Evolutionary conservation across 2,797 vertebrate genomes (phyloP).

Genomic region (Acanthis flammea): DNA sequence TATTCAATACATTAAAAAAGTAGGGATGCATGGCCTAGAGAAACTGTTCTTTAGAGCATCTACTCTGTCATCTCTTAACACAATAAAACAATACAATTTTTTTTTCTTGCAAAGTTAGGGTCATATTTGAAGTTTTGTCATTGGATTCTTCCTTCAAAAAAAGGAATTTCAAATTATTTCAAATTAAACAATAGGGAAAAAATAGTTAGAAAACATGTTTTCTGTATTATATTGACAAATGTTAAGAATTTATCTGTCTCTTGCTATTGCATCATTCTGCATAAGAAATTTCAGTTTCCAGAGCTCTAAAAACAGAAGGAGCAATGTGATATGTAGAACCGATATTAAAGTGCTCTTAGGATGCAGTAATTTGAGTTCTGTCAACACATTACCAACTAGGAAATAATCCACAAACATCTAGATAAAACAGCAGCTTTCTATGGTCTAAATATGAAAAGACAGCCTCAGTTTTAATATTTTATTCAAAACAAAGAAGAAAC

Average conservation of each 20-base stretch:
- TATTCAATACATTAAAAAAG: not conserved
- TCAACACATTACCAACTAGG: not conserved
- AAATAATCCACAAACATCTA: not conserved
- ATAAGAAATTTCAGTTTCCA: not conserved
- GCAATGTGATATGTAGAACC: fast-evolving
- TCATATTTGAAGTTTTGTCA: not conserved
- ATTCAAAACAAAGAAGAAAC: not conserved
- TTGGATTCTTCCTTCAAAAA: not conserved
- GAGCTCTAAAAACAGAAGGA: not conserved
- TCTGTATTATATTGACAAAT: not conserved
- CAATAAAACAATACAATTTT: not conserved
- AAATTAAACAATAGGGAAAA: not conserved
- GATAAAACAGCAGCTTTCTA: not conserved
- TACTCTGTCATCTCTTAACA: not conserved
- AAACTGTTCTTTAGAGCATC: not conserved
- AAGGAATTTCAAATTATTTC: not conserved
- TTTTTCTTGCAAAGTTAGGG: not conserved
- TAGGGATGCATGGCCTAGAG: not conserved
- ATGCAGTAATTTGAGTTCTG: not conserved
- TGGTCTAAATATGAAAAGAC: not conserved
- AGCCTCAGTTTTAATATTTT: not conserved
- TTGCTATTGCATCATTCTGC: not conserved
- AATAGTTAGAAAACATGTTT: too few species aligned
- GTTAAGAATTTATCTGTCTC: not conserved
- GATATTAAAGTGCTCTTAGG: not conserved